Percentiles rank a stretch among this genome's conserved stretches.
phyloP scores from a whole-genome alignment of 2,113 vertebrate species.

The Dipodomys merriami region DNA sequence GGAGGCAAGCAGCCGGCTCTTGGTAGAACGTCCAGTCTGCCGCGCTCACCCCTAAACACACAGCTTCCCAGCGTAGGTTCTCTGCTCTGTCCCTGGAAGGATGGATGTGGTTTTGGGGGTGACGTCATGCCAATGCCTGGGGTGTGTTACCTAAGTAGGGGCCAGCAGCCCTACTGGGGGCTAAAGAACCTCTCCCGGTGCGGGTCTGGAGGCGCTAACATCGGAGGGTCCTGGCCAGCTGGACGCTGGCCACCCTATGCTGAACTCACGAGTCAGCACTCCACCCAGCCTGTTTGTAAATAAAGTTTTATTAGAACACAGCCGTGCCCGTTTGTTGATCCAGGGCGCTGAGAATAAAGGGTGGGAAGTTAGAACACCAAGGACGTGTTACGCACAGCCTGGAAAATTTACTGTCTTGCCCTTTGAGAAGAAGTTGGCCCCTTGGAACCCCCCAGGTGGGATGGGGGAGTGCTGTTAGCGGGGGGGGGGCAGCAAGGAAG shows the following conservation, averaged over 20 bases:
- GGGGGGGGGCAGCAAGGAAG: no score
- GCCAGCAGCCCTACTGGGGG: not conserved
- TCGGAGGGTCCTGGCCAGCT: not conserved
- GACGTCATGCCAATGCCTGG: accelerated
- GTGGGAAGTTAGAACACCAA: not conserved
- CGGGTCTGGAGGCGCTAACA: not conserved
- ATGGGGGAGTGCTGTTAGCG: not conserved
- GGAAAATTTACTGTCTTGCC: not conserved
- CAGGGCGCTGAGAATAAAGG: accelerated
- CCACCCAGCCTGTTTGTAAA: not conserved
- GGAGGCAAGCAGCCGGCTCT: not conserved
- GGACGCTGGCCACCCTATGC: no score
- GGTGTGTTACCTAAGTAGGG: no score
- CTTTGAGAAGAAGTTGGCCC: not conserved
- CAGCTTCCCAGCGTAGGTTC: no score
- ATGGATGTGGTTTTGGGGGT: accelerated
- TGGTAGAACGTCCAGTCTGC: not conserved
- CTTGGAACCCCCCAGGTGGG: not conserved
- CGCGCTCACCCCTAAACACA: not conserved
- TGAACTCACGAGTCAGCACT: not conserved
- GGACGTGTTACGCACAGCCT: accelerated
- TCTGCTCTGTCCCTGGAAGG: not conserved
- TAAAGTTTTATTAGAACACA: not conserved
- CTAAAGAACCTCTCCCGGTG: no score
- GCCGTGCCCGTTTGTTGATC: not conserved